Evolutionary conservation across 2,797 vertebrate genomes (phyloP), one percentile per base, ranked within the genome.

Genomic region (Galago senegalensis): DNA sequence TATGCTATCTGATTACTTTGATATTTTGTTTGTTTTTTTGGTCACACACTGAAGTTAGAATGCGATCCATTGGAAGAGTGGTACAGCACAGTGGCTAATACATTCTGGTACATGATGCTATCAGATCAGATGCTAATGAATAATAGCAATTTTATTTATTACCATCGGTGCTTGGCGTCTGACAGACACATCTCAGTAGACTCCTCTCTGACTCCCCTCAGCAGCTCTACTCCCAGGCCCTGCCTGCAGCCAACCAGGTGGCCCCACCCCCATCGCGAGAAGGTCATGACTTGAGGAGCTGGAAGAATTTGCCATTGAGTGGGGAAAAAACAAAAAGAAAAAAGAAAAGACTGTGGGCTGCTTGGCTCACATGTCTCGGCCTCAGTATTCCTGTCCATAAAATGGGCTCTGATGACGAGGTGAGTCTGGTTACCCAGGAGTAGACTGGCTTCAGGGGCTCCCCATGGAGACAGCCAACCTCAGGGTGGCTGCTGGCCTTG

Each of bases 181-280:
- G 31, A 7, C 2, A 18, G 0, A 0, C 8, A 9, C 3, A 2
- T 49, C 60, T 82, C 69, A 2, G 9, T 11, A 0, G 20, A 27
- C 3, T 7, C 16, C 1, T 13, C 7, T 3, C 37, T 2, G 4
- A 4, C 0, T 29, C 67, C 58, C 17, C 2, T 0, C 1, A 6
- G 7, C n/a, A 0, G 23, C n/a, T 14, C 49, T 3, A 0, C 10
- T 12, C 56, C 12, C 4, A 2, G 2, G 0, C 27, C 56, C 4
- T 0, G 0, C 11, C 5, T 4, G 3, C 46, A 18, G n/a, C 29
- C 18, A 49, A 17, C 34, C 1, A 18, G 5, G 23, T 0, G 13
- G 14, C 20, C 9, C 60, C 31, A 40, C 79, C 60, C 34, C 40
- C 79, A 7, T 20, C 14, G 21, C 0, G 14, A n/a, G 18, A 43